Evolutionary conservation across 1,140 invertebrate genomes (phyloP).

Genomic region (Brachionus manjavacas): DNA sequence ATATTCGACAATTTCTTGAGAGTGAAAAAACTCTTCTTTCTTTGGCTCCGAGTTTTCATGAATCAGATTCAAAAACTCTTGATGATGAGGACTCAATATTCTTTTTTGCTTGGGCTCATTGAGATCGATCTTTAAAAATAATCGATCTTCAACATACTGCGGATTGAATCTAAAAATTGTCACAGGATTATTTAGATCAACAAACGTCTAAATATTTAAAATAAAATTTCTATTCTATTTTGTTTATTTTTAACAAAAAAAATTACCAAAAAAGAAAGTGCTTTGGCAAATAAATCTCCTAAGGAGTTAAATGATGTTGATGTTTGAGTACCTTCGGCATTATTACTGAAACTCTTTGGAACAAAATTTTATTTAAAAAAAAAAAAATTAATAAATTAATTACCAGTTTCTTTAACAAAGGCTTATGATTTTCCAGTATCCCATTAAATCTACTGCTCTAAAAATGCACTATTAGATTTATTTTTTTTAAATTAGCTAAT

Average conservation of each 20-base stretch:
- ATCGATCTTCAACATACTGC: not conserved
- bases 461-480: not conserved
- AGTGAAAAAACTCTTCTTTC: not conserved
- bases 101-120: not conserved
- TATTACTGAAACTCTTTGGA: not conserved
- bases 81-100: not conserved
- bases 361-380: not conserved
- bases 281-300: not conserved
- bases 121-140: not conserved
- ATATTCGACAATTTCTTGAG: conserved; percentile 9
- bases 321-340: conserved; percentile 48
- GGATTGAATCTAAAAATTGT: not conserved
- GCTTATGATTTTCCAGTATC: not conserved
- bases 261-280: conserved; percentile 11
- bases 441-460: not conserved
- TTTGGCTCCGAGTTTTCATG: not conserved
- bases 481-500: not conserved
- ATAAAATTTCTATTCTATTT: too few species aligned
- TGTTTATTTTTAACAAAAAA: too few species aligned
- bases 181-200: conserved; percentile 24
- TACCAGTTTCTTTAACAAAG: conserved; percentile 32
- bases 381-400: not conserved
- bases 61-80: conserved; percentile 21
- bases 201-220: not conserved
- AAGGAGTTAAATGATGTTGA: conserved; percentile 64